Base-by-base conservation (phyloP, 2,797 vertebrate genomes). In the Peromyscus aztecus region DNA sequence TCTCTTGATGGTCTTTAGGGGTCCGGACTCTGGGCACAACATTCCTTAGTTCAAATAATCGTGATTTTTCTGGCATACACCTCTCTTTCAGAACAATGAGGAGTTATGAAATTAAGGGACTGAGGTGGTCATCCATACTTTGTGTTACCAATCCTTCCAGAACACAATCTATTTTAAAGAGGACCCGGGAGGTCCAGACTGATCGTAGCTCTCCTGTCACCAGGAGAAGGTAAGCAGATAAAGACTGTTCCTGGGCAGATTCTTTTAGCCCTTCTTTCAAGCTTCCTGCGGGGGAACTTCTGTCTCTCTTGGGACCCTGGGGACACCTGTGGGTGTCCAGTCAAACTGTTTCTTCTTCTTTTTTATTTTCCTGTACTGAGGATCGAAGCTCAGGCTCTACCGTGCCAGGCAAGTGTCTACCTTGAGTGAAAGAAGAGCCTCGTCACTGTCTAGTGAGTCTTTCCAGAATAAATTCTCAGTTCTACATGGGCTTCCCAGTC, bases 401-500 rank as follows among this genome's bases (percentile, higher is more conserved):
- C 21, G 19, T 27, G 43, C 43, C 43, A 29, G 43, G 43, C 31
- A n/a, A 78, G 13, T 14, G 17, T 90, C 59, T 65, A 4, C 59
- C 31, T 75, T 24, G 71, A 75, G 23, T 14, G 23, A 43, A 75
- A 78, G 11, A 10, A 24, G 57, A 65, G 24, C 1, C 43, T 24
- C 4, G n/a, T 3, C 37, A 19, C 11, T 76, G 23, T 49, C 75
- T 6, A 40, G 34, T 17, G 83, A 43, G 78, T 80, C 76, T 91
- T 85, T 80, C 59, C 69, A n/a, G 31, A 37, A 84, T 31, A 92
- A 73, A 69, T 87, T 93, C 23, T 96, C 55, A 73, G 24, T 76
- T 65, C 73, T 55, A 34, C 69, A 13, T 81, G 63, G 40, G 31
- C 49, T 91, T 86, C n/a, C 24, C 37, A 9, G 46, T 84, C 76